Evolutionary conservation across 2,113 vertebrate genomes (phyloP).

Genomic region (Saccopteryx leptura): DNA sequence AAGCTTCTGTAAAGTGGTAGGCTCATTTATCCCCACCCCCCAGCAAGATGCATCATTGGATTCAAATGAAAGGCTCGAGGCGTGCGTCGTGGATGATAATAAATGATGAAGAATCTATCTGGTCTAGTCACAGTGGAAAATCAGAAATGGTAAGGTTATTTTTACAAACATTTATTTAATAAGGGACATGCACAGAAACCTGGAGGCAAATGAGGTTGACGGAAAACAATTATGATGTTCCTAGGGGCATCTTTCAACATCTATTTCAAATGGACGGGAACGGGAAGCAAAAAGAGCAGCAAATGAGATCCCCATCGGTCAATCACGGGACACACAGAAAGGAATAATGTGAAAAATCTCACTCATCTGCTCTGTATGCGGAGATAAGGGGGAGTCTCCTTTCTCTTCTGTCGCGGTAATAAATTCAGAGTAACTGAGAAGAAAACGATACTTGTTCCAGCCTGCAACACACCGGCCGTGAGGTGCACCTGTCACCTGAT

Average conservation of each 20-base stretch:
- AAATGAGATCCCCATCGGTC: conserved; percentile 44
- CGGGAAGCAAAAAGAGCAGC: not conserved
- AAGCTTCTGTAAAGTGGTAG: conserved; percentile 3
- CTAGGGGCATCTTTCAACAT: conserved; percentile 62
- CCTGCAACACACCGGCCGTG: not conserved
- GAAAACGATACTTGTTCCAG: not conserved
- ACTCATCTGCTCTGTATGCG: not conserved
- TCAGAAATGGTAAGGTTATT: conserved; percentile 70
- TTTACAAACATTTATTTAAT: conserved; percentile 81
- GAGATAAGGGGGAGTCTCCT: not conserved
- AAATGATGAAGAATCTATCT: conserved; percentile 72
- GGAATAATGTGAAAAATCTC: not conserved
- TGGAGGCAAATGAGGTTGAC: conserved; percentile 52
- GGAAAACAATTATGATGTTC: conserved; percentile 59
- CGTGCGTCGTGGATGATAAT: conserved; percentile 67
- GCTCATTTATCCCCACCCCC: conserved; percentile 65
- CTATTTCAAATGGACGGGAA: conserved; percentile 48
- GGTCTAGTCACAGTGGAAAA: conserved; percentile 74
- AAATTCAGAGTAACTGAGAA: conserved; percentile 48
- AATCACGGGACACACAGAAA: conserved; percentile 39
- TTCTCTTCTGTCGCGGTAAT: not conserved
- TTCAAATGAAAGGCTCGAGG: conserved; percentile 74
- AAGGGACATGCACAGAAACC: conserved; percentile 67
- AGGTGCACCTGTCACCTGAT: not conserved
- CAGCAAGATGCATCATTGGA: conserved; percentile 51